These are phyloP conservation scores for Calyptommatus sinebrachiatus DNA, from an alignment of 2,113 vertebrate species.

Conservation along the genomic window DNA sequence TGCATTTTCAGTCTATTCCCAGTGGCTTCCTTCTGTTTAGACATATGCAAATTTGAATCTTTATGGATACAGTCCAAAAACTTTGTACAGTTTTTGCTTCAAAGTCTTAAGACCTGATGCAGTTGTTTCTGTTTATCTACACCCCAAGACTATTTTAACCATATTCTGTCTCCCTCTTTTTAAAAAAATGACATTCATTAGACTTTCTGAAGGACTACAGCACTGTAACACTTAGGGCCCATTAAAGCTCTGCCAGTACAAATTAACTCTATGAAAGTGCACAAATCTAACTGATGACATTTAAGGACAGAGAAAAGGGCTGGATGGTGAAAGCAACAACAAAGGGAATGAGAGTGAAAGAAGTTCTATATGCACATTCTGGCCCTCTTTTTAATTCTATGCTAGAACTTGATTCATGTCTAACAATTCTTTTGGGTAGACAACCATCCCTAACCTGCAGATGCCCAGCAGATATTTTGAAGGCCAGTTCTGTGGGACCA, in stretches of 20 bases:
- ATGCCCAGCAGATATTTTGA: too few species aligned
- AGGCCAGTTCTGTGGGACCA: too few species aligned
- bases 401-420: too few species aligned
- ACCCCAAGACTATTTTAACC: not conserved
- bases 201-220: constrained; percentile 51
- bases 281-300: constrained; percentile 46
- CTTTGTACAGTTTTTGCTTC: constrained; percentile 16
- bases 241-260: constrained; percentile 38
- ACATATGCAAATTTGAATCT: not conserved
- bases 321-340: not conserved
- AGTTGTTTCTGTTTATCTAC: constrained; percentile 40
- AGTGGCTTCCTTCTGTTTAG: not conserved
- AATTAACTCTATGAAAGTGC: constrained; percentile 44
- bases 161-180: constrained; percentile 10
- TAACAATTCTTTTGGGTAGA: too few species aligned
- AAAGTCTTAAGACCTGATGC: constrained; percentile 29
- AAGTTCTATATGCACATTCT: too few species aligned
- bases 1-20: not conserved
- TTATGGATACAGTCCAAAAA: not conserved
- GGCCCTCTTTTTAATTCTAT: too few species aligned
- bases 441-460: too few species aligned
- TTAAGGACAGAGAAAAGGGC: constrained; percentile 50
- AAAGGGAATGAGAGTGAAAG: too few species aligned
- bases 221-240: constrained; percentile 40
- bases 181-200: constrained; percentile 44